A percentile compares a stretch with the other conserved stretches of the same genome.
Evolutionary conservation across 2,888 invertebrate species (phyloP).

Genomic region (Trypoxylon attenuatum): DNA sequence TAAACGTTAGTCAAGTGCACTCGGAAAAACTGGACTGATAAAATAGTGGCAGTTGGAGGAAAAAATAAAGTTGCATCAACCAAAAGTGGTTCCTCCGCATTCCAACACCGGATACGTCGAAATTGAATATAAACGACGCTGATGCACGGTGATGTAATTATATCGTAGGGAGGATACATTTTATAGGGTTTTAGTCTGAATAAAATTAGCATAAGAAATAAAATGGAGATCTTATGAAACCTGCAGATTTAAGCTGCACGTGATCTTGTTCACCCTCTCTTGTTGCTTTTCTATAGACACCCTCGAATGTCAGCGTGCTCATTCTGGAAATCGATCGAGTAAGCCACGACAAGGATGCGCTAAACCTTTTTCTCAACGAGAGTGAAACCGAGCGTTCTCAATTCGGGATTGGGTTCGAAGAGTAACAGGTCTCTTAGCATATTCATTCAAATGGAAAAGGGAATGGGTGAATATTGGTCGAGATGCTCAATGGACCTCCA

Average conservation of each 20-base stretch:
- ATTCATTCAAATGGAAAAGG: conserved; percentile 15
- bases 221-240: conserved; percentile 21
- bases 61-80: neutral
- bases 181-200: conserved; percentile 46
- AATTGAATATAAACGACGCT: neutral
- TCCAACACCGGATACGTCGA: neutral
- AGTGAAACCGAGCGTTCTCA: conserved; percentile 44
- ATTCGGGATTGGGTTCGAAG: conserved; percentile 19
- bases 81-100: neutral
- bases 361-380: conserved; percentile 22
- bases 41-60: neutral
- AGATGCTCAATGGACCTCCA: conserved; percentile 12
- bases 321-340: conserved; percentile 46
- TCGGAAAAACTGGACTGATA: neutral
- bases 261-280: conserved; percentile 44
- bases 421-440: conserved; percentile 27
- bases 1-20: neutral
- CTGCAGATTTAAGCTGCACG: conserved; percentile 35
- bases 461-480: conserved; percentile 19
- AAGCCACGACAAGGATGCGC: conserved; percentile 54
- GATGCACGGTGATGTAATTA: neutral
- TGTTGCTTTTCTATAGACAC: conserved; percentile 18
- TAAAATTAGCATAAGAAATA: conserved; percentile 51
- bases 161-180: conserved; percentile 11
- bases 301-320: conserved; percentile 17